phyloP scores from a whole-genome alignment of 2,797 vertebrate species.

The Schizothorax lantsangensis region DNA sequence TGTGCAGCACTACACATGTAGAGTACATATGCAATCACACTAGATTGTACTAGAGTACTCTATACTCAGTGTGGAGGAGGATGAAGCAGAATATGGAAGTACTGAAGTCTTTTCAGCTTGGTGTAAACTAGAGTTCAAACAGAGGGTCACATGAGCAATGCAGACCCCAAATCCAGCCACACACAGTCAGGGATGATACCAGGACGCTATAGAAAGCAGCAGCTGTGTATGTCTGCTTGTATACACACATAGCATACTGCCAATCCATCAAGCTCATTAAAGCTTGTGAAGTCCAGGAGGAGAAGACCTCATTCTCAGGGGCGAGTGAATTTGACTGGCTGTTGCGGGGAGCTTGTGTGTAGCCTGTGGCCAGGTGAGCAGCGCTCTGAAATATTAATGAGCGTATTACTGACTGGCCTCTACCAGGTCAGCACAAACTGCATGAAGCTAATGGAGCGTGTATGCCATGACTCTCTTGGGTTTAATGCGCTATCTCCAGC shows the following conservation, averaged over 20 bases:
- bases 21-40: not conserved
- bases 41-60: not conserved
- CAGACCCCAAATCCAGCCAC: conserved; percentile 26
- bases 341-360: conserved; percentile 41
- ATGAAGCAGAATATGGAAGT: conserved; percentile 53
- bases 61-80: conserved; percentile 25
- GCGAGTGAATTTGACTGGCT: conserved; percentile 44
- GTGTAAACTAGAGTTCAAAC: conserved; percentile 45
- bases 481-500: conserved; percentile 54
- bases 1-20: conserved; percentile 1
- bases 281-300: conserved; percentile 34
- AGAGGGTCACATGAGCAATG: conserved; percentile 38
- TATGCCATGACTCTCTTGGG: conserved; percentile 55
- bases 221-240: not conserved
- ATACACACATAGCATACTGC: not conserved
- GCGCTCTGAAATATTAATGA: conserved; percentile 63
- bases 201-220: not conserved
- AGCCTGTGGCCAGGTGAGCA: conserved; percentile 59
- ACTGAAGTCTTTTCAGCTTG: conserved; percentile 47
- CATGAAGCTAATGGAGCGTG: conserved; percentile 58
- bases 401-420: conserved; percentile 56
- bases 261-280: conserved; percentile 36
- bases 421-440: conserved; percentile 60
- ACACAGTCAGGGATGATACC: conserved; percentile 19
- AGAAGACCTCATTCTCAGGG: conserved; percentile 50